Conservation (phyloP, 2,888 invertebrate genomes). For the Cerceris ruficornis region DNA sequence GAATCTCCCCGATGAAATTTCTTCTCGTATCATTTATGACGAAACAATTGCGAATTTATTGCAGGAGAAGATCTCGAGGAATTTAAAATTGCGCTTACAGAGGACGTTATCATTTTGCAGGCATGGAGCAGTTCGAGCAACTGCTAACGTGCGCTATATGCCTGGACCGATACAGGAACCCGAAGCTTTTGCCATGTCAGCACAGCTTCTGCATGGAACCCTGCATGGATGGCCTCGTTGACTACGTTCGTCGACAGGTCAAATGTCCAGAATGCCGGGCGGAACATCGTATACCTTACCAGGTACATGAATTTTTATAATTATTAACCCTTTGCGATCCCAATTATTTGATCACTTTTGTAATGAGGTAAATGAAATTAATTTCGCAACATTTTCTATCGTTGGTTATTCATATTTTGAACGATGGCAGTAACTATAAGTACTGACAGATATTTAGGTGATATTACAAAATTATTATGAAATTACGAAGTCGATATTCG, state of each 20-base stretch:
- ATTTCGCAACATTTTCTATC: too few species aligned
- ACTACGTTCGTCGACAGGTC: slow-evolving; percentile 96
- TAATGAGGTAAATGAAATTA: too few species aligned
- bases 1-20: too few species aligned
- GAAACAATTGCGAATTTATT: slow-evolving; percentile 1
- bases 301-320: slow-evolving; percentile 83
- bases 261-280: slow-evolving; percentile 99
- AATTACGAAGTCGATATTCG: too few species aligned
- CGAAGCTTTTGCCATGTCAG: slow-evolving; percentile 99
- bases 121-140: slow-evolving; percentile 98
- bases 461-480: too few species aligned
- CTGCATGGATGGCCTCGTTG: slow-evolving; percentile 98
- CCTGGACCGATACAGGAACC: slow-evolving; percentile 97
- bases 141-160: slow-evolving; percentile 99
- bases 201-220: slow-evolving; percentile 99
- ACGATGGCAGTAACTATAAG: too few species aligned
- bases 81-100: not conserved
- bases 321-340: not conserved
- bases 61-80: not conserved
- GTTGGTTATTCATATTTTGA: too few species aligned
- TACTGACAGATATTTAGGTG: too few species aligned
- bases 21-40: slow-evolving; percentile 1
- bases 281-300: slow-evolving; percentile 97
- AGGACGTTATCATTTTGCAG: slow-evolving; percentile 57
- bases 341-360: too few species aligned